Percentiles rank a stretch among this genome's conserved stretches.
Conservation (phyloP, 2,888 invertebrate species). For the Allophyes oxyacanthae region DNA sequence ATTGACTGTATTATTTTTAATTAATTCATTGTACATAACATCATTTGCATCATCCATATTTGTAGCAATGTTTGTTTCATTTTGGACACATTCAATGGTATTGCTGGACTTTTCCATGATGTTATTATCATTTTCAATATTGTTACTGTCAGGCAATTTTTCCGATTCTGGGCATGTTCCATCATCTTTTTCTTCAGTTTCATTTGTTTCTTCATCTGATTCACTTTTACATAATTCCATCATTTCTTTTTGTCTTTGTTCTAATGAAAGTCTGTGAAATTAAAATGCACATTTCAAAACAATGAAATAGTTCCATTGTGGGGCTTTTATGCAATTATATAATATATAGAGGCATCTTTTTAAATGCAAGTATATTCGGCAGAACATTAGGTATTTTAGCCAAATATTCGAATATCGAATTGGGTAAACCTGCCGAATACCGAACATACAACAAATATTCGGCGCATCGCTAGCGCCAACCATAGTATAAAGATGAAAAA, state of each 20-base stretch:
- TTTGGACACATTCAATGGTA: slow-evolving; percentile 9
- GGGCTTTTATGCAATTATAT: no score
- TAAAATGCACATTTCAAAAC: neutral
- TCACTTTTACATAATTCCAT: slow-evolving; percentile 94
- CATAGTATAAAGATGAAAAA: no score
- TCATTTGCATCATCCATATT: slow-evolving; percentile 14
- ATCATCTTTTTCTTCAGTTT: slow-evolving; percentile 36
- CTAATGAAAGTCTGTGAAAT: slow-evolving; percentile 89
- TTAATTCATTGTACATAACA: slow-evolving; percentile 17
- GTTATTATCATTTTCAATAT: slow-evolving; percentile 10
- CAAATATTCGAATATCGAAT: no score
- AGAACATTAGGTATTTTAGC: no score
- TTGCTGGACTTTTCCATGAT: slow-evolving; percentile 9
- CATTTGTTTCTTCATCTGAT: slow-evolving; percentile 53
- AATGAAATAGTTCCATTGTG: no score
- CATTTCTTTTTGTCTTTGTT: slow-evolving; percentile 93
- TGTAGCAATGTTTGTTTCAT: neutral
- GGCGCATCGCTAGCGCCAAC: no score
- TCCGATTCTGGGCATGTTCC: slow-evolving; percentile 13
- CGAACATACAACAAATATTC: no score
- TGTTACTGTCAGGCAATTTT: neutral
- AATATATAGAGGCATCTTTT: no score
- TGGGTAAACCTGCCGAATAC: no score
- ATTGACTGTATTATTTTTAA: slow-evolving; percentile 21
- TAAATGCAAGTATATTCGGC: no score